Base-by-base conservation (phyloP, 2,888 invertebrate species). In the Macrophya alboannulata region DNA sequence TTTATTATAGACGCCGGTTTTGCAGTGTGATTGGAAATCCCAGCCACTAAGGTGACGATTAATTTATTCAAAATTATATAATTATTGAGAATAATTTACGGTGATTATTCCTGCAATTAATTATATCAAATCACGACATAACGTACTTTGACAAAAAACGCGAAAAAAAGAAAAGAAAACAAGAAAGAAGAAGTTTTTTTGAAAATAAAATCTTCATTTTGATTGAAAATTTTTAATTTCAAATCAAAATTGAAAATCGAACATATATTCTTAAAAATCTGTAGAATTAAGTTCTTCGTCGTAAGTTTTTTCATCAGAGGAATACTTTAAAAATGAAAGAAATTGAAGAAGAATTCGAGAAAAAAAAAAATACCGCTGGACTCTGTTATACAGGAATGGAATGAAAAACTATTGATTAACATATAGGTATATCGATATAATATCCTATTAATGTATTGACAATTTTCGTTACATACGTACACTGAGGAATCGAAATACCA, bases 361-460 rank as follows among this genome's bases (percentile, higher is more conserved):
- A 31, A 31, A 3, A 31, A 31, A 31, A 2, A 31, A 31, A 2
- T 31, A 3, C 31, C 31, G 31, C 31, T 6, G 55, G n/a, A 55
- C 25, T 89, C 88, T 68, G 88, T 81, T n/a, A n/a, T n/a, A n/a
- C n/a, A 21, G 90, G 59, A 68, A 87, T 86, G 0, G 88, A 77
- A 77, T 51, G 37, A 9, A 45, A 51, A 8, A 17, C 51, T 31
- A 55, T 77, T 37, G 48, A 48, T 45, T 45, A 76, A 76, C 76
- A 76, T 48, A 45, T n/a, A n/a, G n/a, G n/a, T n/a, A n/a, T 77
- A 77, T 55, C 51, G 51, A 77, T 51, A 77, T 74, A 43, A 43
- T 55, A 51, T 37, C 48, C 55, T 51, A 77, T 77, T 77, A 31
- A 77, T 77, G 55, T 77, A 77, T 77, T 77, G 77, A 77, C 77